Evolutionary conservation across 1,140 invertebrate genomes (phyloP), one percentile per base, ranked within the genome.

Genomic region (Neodiprion virginianus): DNA sequence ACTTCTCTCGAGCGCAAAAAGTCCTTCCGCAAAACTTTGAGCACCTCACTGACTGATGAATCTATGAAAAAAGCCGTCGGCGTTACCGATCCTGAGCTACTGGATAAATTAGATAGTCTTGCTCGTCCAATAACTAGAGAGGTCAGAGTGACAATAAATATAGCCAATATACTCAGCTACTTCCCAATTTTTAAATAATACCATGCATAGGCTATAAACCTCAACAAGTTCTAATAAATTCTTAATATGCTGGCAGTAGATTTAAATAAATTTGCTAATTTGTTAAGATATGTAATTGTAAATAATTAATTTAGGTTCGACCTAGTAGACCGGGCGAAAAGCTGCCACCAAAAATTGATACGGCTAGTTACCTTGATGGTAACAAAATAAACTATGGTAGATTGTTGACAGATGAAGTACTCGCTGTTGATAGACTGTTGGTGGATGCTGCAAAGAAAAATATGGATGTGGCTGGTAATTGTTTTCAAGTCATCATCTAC

Each of bases 361-460:
- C 89, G 40, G 81, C 86, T 49, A 89, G 86, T 79, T 94, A 95
- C 80, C 85, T 96, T 67, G 92, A 94, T 79, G 91, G 91, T 77
- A 91, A 92, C 61, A 92, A 91, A 82, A 94, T 95, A 69, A 94
- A 96, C 86, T 95, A 93, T 86, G 93, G 92, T 0, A 92, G 92
- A 86, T 84, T 97, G n/a, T 88, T 97, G 73, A 95, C 93, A 12
- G 95, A 97, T 87, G 95, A 96, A 89, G 93, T 98, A 40, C 83
- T 97, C 75, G 91, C 93, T 49, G 94, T 94, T 4, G 96, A 98
- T 85, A 90, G 92, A 79, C 88, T 94, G 66, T 85, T 98, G 28
- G 90, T 97, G 21, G 92, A 95, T 81, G 91, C 93, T 72, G 95
- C 95, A 12, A 96, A 96, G 81, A 92, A 93, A 77, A 93, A 93